Conservation (phyloP, 1,140 invertebrate genomes). For the Sesamia nonagrioides region DNA sequence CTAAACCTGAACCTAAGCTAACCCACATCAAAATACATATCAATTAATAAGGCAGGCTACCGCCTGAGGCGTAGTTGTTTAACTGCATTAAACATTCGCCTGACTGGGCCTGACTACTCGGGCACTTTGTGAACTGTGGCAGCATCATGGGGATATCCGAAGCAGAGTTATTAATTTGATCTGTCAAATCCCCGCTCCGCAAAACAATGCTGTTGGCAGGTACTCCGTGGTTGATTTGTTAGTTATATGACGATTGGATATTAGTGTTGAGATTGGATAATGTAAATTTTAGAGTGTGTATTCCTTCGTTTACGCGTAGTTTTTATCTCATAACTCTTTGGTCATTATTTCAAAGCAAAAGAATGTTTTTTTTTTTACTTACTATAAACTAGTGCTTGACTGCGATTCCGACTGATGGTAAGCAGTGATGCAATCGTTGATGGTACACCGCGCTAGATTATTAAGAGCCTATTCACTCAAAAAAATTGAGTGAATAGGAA, state of each 20-base stretch:
- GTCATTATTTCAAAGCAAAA: too few relatives aligned
- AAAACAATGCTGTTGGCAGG: conserved; percentile 32
- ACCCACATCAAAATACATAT: conserved; percentile 18
- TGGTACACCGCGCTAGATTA: too few relatives aligned
- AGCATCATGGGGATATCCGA: conserved; percentile 25
- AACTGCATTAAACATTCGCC: conserved; percentile 48
- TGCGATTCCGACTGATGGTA: too few relatives aligned
- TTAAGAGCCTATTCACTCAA: too few relatives aligned
- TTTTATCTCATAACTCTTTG: too few relatives aligned
- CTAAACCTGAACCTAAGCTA: background rate
- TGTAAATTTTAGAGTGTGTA: background rate
- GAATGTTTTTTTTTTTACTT: too few relatives aligned
- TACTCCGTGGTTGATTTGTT: conserved; percentile 14
- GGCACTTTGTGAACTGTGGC: conserved; percentile 42
- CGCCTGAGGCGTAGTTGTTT: conserved; percentile 11
- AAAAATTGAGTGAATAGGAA: too few relatives aligned
- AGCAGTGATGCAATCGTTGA: too few relatives aligned
- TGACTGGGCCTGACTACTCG: background rate
- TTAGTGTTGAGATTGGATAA: background rate
- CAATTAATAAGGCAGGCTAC: background rate
- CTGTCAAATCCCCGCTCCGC: conserved; percentile 33
- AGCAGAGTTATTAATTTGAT: conserved; percentile 51
- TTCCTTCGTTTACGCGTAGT: too few relatives aligned
- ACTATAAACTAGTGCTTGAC: too few relatives aligned
- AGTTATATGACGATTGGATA: background rate